Percentiles rank a stretch among this genome's conserved stretches.
These are phyloP conservation scores for Echinarachnius parma DNA, from an alignment of 53 echinoderm and acorn worm species.

Conservation along the genomic window DNA sequence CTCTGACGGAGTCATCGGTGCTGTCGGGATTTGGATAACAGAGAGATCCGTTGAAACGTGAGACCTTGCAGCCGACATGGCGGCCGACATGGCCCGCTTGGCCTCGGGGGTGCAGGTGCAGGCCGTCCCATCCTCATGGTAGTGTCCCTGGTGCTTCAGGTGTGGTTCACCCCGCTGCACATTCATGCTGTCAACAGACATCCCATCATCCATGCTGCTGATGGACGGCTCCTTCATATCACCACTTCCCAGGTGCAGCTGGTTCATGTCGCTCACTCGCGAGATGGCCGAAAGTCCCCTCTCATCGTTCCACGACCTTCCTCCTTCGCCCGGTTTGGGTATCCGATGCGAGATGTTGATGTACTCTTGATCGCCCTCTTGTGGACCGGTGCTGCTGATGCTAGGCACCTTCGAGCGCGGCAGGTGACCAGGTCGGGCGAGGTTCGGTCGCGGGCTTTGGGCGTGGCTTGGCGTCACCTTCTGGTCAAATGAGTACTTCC, in stretches of 20 bases:
- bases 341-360: conserved; percentile 87
- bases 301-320: not conserved
- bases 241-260: not conserved
- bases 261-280: conserved; percentile 29
- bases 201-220: conserved; percentile 27
- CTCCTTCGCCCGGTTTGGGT: conserved; percentile 25
- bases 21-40: conserved; percentile 82
- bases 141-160: conserved; percentile 16
- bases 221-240: not conserved
- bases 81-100: conserved; percentile 73
- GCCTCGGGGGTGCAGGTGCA: conserved; percentile 87
- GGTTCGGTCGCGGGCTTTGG: conserved; percentile 67
- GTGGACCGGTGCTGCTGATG: conserved; percentile 64
- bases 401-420: conserved; percentile 72
- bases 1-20: conserved; percentile 42
- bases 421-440: conserved; percentile 78
- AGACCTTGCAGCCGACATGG: conserved; percentile 62
- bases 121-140: conserved; percentile 34
- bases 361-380: conserved; percentile 84
- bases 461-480: conserved; percentile 56
- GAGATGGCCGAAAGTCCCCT: conserved; percentile 15
- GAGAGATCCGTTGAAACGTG: conserved; percentile 42
- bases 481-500: conserved; percentile 67
- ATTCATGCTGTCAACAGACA: conserved; percentile 64
- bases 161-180: conserved; percentile 53